phyloP scores from a whole-genome alignment of 2,113 vertebrate species.

The Pelecanoides urinatrix region DNA sequence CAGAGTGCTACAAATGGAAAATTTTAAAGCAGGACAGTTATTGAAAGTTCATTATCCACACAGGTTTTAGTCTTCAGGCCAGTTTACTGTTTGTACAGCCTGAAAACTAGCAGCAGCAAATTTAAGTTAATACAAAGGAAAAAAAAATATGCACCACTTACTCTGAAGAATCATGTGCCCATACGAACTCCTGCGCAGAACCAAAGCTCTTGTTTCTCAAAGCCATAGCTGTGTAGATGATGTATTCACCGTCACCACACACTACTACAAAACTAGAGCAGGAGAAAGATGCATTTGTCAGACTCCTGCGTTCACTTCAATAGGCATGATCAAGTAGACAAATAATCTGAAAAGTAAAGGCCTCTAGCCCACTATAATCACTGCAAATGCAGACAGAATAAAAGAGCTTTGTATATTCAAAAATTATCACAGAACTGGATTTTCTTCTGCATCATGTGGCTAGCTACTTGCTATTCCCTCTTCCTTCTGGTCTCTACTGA shows the following conservation, averaged over 20 bases:
- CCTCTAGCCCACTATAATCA: background rate
- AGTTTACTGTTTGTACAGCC: background rate
- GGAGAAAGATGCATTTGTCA: background rate
- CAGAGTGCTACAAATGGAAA: background rate
- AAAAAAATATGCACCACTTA: slow-evolving; percentile 70
- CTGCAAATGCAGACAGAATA: background rate
- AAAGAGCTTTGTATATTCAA: background rate
- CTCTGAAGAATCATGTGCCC: slow-evolving; percentile 99
- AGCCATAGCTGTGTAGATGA: slow-evolving; percentile 99
- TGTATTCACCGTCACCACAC: slow-evolving; percentile 97
- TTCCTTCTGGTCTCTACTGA: background rate
- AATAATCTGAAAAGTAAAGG: background rate
- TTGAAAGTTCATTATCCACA: background rate
- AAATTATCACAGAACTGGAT: background rate
- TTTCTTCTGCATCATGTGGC: background rate
- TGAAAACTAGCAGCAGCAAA: background rate
- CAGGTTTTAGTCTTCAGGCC: background rate
- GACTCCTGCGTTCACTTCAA: background rate
- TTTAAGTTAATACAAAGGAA: background rate
- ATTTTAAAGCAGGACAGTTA: background rate
- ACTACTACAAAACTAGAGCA: slow-evolving; percentile 90
- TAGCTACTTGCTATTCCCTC: background rate
- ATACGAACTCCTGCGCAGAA: slow-evolving; percentile 96
- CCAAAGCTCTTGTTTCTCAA: slow-evolving; percentile 98
- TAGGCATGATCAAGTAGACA: background rate